Evolutionary conservation across 2,113 vertebrate species (phyloP).

Genomic region (Carassius gibelio): DNA sequence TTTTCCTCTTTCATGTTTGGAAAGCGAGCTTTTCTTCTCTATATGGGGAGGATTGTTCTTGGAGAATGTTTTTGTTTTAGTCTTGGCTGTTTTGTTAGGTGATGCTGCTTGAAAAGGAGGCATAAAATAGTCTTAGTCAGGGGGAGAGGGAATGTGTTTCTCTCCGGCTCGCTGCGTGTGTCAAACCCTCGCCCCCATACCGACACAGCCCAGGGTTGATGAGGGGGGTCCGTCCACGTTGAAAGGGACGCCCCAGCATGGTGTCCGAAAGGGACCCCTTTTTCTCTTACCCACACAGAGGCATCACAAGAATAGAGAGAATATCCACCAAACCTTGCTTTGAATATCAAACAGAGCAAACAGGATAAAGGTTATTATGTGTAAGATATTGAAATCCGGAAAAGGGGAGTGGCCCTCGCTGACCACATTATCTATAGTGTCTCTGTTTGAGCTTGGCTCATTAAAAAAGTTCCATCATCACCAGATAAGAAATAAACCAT

Average conservation of each 20-base stretch:
- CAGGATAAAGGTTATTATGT: constrained; percentile 52
- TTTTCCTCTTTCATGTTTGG: constrained; percentile 43
- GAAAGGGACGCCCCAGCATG: constrained; percentile 73
- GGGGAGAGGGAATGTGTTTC: constrained; percentile 64
- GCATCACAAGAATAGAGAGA: constrained; percentile 66
- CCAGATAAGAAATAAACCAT: not conserved
- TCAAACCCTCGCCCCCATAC: constrained; percentile 68
- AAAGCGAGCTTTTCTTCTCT: constrained; percentile 56
- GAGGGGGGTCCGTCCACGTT: constrained; percentile 63
- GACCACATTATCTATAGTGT: constrained; percentile 55
- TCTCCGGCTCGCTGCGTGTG: constrained; percentile 56
- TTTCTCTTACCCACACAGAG: constrained; percentile 58
- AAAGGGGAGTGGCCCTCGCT: constrained; percentile 56
- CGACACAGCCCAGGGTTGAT: constrained; percentile 64
- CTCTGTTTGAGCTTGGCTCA: constrained; percentile 57
- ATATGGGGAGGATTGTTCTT: constrained; percentile 63
- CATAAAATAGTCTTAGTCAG: constrained; percentile 73
- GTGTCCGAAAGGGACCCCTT: constrained; percentile 55
- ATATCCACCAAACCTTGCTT: constrained; percentile 67
- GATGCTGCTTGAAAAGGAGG: constrained; percentile 67
- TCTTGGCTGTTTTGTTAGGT: constrained; percentile 65
- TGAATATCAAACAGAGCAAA: constrained; percentile 72
- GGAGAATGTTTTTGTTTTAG: constrained; percentile 70
- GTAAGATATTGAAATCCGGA: constrained; percentile 54
- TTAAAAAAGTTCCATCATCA: constrained; percentile 53